phyloP scores from a whole-genome alignment of 2,797 vertebrate species.

The Tenualosa thibaudeaui region DNA sequence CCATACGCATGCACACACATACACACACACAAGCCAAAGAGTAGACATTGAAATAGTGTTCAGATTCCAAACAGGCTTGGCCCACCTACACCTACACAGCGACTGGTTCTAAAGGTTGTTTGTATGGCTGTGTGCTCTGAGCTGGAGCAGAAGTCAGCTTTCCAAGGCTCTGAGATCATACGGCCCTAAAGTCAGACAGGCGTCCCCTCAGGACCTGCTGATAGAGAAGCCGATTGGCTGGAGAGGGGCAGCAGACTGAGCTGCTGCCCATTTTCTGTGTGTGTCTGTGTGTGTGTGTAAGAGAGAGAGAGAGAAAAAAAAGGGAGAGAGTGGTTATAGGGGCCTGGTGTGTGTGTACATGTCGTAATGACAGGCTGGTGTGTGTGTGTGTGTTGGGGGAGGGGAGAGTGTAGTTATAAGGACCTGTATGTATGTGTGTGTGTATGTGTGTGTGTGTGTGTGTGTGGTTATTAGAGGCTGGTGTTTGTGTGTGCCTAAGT shows the following conservation, averaged over 20 bases:
- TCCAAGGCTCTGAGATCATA: neutral
- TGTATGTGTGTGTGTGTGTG: conserved; percentile 11
- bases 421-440: neutral
- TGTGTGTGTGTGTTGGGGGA: neutral
- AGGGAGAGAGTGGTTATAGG: too few relatives aligned
- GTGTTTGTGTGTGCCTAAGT: neutral
- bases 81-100: too few relatives aligned
- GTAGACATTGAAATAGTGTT: neutral
- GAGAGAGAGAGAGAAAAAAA: too few relatives aligned
- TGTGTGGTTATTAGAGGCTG: neutral
- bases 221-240: neutral
- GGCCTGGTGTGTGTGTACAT: neutral
- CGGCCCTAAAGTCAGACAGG: neutral
- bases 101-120: too few relatives aligned
- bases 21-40: neutral
- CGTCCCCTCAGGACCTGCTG: neutral
- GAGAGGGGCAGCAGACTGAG: neutral
- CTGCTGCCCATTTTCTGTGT: neutral
- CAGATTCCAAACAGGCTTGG: too few relatives aligned
- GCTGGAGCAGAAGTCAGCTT: neutral
- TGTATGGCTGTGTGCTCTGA: neutral
- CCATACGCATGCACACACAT: neutral
- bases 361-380: neutral
- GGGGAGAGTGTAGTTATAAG: too few relatives aligned
- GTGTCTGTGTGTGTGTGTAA: neutral